A percentile compares a stretch with the other conserved stretches of the same genome.
These are phyloP conservation scores for Ancistrus triradiatus DNA, from an alignment of 2,113 vertebrate genomes.

Conservation along the genomic window DNA sequence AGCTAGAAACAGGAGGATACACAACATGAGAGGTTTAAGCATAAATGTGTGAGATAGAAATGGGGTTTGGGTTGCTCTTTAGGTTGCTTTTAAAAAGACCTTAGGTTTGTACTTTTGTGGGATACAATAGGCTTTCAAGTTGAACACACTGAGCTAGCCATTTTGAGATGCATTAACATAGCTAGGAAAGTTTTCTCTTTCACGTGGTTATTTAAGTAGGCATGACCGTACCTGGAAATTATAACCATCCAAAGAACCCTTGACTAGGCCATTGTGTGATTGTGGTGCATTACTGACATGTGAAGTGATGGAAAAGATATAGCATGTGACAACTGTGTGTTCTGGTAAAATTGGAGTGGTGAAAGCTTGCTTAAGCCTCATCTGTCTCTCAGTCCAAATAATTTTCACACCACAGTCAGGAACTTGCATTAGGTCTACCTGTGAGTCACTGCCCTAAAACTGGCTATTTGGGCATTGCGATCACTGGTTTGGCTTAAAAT, in stretches of 20 bases:
- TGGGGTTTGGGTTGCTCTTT: not conserved
- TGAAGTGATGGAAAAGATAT: not conserved
- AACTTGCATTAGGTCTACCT: not conserved
- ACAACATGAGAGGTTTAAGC: not conserved
- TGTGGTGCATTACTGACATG: not conserved
- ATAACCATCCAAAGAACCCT: too few species aligned
- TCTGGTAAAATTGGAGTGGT: constrained; percentile 5
- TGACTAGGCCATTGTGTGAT: not conserved
- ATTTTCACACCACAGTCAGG: not conserved
- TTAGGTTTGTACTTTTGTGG: too few species aligned
- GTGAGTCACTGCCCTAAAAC: constrained; percentile 1
- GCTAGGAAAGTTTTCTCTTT: too few species aligned
- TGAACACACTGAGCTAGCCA: too few species aligned
- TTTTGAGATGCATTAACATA: too few species aligned
- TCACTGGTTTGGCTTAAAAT: too few species aligned
- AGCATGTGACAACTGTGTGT: constrained; percentile 6
- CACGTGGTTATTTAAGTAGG: too few species aligned
- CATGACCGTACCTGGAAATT: too few species aligned
- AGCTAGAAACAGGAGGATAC: not conserved
- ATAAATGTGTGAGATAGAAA: not conserved
- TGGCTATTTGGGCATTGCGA: not conserved
- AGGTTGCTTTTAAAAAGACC: too few species aligned
- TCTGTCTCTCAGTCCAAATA: not conserved
- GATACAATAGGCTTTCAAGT: too few species aligned
- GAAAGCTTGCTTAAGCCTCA: constrained; percentile 3